These are phyloP conservation scores for Fulica atra DNA, from an alignment of 2,113 vertebrate genomes.

Conservation along the genomic window DNA sequence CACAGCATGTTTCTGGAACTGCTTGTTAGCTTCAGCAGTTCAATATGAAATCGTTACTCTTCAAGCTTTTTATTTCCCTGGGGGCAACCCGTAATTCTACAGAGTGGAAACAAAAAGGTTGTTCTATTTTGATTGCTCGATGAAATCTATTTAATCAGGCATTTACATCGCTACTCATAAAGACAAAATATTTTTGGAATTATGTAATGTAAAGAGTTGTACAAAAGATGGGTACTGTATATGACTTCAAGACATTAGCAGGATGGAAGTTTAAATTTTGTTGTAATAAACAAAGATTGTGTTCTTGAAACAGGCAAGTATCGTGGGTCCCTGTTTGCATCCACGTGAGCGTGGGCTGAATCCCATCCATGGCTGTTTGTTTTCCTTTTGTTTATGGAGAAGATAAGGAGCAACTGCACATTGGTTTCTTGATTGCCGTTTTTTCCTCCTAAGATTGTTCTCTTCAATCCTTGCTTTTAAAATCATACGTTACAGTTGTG, in stretches of 20 bases:
- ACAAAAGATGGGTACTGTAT: background rate
- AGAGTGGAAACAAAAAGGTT: constrained; percentile 38
- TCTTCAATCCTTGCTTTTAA: background rate
- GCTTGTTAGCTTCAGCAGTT: constrained; percentile 27
- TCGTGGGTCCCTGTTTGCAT: background rate
- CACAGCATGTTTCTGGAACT: constrained; percentile 45
- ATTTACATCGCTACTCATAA: background rate
- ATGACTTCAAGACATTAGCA: background rate
- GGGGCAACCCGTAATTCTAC: background rate
- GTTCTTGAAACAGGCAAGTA: background rate
- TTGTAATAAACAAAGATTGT: background rate
- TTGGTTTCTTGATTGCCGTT: background rate
- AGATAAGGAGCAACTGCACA: background rate
- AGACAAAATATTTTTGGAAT: constrained; percentile 39
- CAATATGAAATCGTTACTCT: constrained; percentile 17
- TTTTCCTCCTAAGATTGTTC: background rate
- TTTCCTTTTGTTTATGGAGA: background rate
- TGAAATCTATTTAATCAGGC: constrained; percentile 27
- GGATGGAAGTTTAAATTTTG: background rate
- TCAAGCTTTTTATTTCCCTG: constrained; percentile 33
- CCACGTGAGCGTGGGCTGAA: background rate
- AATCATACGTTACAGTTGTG: background rate
- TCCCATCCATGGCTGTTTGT: background rate
- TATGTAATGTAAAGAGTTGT: constrained; percentile 1
- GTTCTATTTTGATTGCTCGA: constrained; percentile 3